Base-by-base conservation (phyloP, 2,113 vertebrate species). In the Aspidoscelis tigris region DNA sequence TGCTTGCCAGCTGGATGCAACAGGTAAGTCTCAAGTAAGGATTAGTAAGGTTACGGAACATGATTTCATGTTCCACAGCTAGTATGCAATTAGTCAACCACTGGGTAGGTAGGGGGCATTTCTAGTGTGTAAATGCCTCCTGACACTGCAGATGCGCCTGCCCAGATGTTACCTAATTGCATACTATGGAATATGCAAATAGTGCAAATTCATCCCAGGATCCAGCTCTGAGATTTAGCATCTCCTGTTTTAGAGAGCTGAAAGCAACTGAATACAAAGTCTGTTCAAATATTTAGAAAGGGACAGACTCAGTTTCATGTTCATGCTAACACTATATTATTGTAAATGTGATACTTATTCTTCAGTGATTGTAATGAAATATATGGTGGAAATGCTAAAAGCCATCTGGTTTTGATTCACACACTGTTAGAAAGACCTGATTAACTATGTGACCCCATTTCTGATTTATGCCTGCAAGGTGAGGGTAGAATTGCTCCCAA, bases 231-330 rank as follows among this genome's bases (percentile, higher is more conserved):
- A 73, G 55, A 21, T 44, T 11, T n/a, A 66, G 43, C 39, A 43
- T 22, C 76, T 65, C 21, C 12, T 16, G 66, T 10, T 65, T 65
- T 77, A 76, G 53, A 70, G 18, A 61, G 58, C 22, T 21, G 16
- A 43, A 33, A 39, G 26, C 5, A 72, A 10, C 39, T 78, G 53
- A 50, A n/a, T 58, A 11, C 24, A 83, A 66, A 53, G n/a, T 53
- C 44, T 73, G 14, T 81, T 72, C 53, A 76, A 44, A 68, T 78
- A 78, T 84, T 61, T 50, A 72, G 22, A 18, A 71, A 78, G 76
- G 16, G 58, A 61, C 39, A 47, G 50, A 44, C 44, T 61, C 71
- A 47, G 26, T 11, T 61, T 61, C 44, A 24, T 41, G 20, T 68
- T 78, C 55, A 61, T 58, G 33, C 43, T 58, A 79, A 72, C 10